Evolutionary conservation across 2,888 invertebrate species (phyloP), one percentile per base, ranked within the genome.

Genomic region (Polymixis lichenea): DNA sequence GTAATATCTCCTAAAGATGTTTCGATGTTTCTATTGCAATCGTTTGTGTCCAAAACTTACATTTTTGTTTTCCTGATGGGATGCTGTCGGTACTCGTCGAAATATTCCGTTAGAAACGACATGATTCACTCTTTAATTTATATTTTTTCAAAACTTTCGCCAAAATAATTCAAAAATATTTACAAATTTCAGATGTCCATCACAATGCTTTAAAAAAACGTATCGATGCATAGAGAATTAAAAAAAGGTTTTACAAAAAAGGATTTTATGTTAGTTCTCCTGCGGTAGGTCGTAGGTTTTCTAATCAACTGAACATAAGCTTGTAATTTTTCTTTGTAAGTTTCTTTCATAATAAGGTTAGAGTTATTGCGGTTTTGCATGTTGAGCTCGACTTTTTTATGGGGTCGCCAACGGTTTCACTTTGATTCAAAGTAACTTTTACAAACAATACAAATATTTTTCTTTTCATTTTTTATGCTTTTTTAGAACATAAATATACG

Each of bases 101-200:
- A 96, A 90, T 96, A 96, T 91, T 96, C 96, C n/a, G 96, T 96
- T 87, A 96, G 82, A 77, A 95, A 96, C 73, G 96, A 96, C 96
- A 96, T 96, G 76, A 80, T 80, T 73, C 73, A 84, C 73, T 56
- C 55, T 79, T 70, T 51, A 72, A 84, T 83, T 86, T 84, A 78
- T 61, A 64, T 66, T 58, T 77, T 62, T 58, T 38, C 4, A 43
- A 77, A 66, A 75, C 3, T 11, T 43, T 25, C 19, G 19, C 13
- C 13, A 19, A 49, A 60, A 25, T 32, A 4, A 28, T 9, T 32
- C 3, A 84, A 83, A 83, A 71, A 58, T 17, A 32, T 67, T 64
- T 53, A 69, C 43, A 28, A 22, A 76, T 43, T 32, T n/a, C 17
- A 28, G 38, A 61, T 43, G 69, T 69, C 75, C 69, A 68, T 22